Base-by-base conservation (phyloP, 2,113 vertebrate genomes). In the Phaethon lepturus region DNA sequence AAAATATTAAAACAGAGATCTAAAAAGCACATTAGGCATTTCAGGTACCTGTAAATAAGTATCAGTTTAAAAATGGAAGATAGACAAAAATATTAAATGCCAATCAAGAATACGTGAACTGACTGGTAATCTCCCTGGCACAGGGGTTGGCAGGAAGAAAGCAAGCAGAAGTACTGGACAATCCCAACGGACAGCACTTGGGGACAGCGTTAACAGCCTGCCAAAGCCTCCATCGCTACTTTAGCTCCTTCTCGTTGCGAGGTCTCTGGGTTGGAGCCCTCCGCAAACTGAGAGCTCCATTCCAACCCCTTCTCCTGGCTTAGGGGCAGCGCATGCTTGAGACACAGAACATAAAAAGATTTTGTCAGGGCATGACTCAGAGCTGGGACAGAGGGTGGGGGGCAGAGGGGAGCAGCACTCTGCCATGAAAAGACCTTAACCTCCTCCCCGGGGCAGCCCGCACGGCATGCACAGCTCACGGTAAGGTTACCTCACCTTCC, bases 381-480 rank as follows among this genome's bases (percentile, higher is more conserved):
- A 15, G 63, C 0, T 17, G 66, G 90, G 72, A 33, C 38, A 15
- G 79, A 8, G 10, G 40, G 0, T 28, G 71, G 69, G 66, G 55
- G 55, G 49, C 69, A 5, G 56, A 7, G 86, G 33, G 66, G 38
- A 68, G 52, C 85, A 42, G 68, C 55, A 3, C 28, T 25, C 60
- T 5, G 10, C 63, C 26, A 17, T 12, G 14, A n/a, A 24, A 11
- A 9, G 29, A 28, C 69, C 63, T 7, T 26, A 7, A 67, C 25
- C 53, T 33, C 58, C 60, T 72, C 52, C 52, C 40, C 4, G 53
- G 31, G 67, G 55, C 22, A 33, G 40, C 26, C 63, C 9, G 40
- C 50, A 44, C 63, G 35, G 31, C 56, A 3, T 0, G 18, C 38
- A 1, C 5, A 14, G 3, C 33, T 6, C 1, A 1, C 8, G 72